Conservation (phyloP, 1,140 invertebrate species). For the Heliconius himera region DNA sequence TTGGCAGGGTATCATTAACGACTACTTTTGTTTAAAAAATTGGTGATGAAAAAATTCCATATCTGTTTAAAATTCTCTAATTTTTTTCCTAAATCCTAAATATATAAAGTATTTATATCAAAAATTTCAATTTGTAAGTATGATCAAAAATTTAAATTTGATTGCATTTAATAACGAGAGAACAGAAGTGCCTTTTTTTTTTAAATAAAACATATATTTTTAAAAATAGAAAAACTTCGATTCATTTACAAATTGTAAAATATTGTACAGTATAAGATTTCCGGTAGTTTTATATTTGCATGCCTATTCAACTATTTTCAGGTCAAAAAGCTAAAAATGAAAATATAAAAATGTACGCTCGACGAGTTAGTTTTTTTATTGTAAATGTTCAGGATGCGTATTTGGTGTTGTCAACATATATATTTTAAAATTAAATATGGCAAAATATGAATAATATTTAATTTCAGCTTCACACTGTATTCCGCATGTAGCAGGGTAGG, state of each 20-base stretch:
- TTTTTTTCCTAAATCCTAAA: neutral
- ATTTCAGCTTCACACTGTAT: too few relatives aligned
- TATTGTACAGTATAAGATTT: neutral
- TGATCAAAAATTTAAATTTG: too few relatives aligned
- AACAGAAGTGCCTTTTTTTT: neutral
- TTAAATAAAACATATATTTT: neutral
- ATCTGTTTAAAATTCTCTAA: neutral
- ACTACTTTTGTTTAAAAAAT: neutral
- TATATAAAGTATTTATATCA: neutral
- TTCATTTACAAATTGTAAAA: slow-evolving; percentile 2
- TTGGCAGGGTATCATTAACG: neutral
- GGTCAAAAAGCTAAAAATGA: slow-evolving; percentile 9
- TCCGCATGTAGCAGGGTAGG: too few relatives aligned
- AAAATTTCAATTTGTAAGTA: too few relatives aligned
- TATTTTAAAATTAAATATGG: neutral
- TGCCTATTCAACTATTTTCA: slow-evolving; percentile 7
- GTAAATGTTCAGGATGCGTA: neutral
- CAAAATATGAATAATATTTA: too few relatives aligned
- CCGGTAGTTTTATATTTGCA: neutral
- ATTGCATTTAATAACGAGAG: neutral
- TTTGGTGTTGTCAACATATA: neutral
- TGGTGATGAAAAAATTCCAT: neutral
- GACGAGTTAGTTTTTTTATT: neutral
- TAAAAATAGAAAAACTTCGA: neutral
- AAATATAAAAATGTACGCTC: slow-evolving; percentile 1